A percentile compares a stretch with the other conserved stretches of the same genome.
Conservation (phyloP, 2,888 invertebrate genomes). For the Andrena camellia region DNA sequence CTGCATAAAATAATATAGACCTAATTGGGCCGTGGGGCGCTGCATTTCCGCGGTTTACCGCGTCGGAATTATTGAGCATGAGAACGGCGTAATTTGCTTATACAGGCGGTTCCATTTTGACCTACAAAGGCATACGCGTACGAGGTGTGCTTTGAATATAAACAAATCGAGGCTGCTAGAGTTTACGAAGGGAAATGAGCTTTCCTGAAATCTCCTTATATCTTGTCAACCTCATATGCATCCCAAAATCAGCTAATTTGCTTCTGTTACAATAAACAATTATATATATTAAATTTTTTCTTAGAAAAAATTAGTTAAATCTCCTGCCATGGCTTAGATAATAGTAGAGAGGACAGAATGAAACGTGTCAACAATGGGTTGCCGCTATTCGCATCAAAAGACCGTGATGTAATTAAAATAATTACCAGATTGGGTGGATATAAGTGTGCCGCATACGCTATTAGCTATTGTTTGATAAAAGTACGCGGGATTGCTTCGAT, state of each 20-base stretch:
- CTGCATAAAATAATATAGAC: constrained; percentile 62
- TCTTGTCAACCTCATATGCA: too few species aligned
- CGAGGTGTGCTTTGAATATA: constrained; percentile 11
- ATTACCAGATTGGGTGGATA: background rate
- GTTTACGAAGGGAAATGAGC: background rate
- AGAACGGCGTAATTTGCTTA: constrained; percentile 18
- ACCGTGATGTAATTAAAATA: background rate
- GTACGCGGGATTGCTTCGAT: constrained; percentile 21
- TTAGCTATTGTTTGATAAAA: background rate
- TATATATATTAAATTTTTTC: too few species aligned
- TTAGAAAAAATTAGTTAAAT: too few species aligned
- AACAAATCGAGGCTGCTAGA: background rate
- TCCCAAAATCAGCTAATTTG: too few species aligned
- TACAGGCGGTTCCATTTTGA: background rate
- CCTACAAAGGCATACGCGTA: background rate
- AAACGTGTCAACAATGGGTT: background rate
- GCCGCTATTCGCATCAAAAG: background rate
- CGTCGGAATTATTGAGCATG: constrained; percentile 25
- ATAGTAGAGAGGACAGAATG: too few species aligned
- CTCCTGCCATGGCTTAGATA: too few species aligned
- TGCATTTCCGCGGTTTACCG: constrained; percentile 44
- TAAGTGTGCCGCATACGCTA: background rate
- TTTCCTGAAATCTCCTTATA: too few species aligned
- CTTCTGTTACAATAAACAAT: too few species aligned
- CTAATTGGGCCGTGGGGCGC: constrained; percentile 59